phyloP scores from a whole-genome alignment of 2,888 invertebrate species.

The Parthenolecanium corni region DNA sequence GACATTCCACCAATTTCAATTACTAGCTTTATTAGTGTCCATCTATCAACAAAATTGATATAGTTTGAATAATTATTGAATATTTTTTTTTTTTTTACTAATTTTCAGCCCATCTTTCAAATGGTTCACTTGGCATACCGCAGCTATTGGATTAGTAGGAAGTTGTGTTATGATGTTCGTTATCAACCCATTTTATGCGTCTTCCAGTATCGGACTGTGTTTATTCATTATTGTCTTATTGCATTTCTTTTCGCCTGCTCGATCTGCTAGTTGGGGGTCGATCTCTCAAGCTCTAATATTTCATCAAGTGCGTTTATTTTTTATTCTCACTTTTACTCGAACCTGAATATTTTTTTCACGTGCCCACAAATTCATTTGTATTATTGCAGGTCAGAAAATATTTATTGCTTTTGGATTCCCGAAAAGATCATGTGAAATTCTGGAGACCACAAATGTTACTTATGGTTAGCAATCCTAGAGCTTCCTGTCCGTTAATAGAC shows the following conservation, averaged over 20 bases:
- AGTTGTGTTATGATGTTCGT: slow-evolving; percentile 88
- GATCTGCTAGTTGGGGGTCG: slow-evolving; percentile 83
- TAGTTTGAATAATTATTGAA: background rate
- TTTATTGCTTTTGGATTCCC: slow-evolving; percentile 81
- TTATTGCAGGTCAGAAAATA: slow-evolving; percentile 73
- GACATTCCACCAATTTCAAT: too few species aligned
- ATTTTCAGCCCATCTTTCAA: slow-evolving; percentile 78
- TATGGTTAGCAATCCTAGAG: slow-evolving; percentile 80
- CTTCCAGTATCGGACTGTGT: slow-evolving; percentile 74
- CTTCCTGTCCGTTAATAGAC: slow-evolving; percentile 81
- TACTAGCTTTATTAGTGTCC: too few species aligned
- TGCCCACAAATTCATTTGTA: background rate
- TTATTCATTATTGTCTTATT: slow-evolving; percentile 73
- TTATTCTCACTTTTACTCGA: background rate
- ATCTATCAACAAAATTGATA: too few species aligned
- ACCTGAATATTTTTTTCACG: background rate
- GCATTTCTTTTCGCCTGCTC: slow-evolving; percentile 77
- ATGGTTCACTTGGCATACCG: slow-evolving; percentile 91
- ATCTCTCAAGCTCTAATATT: slow-evolving; percentile 99
- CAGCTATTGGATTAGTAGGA: slow-evolving; percentile 71
- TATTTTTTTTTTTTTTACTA: slow-evolving; percentile 22
- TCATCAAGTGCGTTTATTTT: slow-evolving; percentile 61
- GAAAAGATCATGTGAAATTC: slow-evolving; percentile 97
- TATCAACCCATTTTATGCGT: slow-evolving; percentile 81
- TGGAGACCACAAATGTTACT: slow-evolving; percentile 96